Conservation (phyloP, 1,140 invertebrate genomes). For the Aphaenogaster ashmeadi region DNA sequence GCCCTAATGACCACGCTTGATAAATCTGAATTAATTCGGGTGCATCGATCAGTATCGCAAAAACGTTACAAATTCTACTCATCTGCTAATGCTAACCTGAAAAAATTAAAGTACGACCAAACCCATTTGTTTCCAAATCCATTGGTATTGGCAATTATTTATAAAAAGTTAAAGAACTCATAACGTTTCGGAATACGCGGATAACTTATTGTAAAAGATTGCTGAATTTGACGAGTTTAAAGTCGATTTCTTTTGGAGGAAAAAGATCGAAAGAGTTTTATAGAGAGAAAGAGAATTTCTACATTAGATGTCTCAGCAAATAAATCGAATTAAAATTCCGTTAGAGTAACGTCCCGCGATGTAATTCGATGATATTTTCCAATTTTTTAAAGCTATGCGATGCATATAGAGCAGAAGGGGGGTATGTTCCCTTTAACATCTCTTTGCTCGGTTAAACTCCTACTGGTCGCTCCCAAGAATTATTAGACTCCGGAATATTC, state of each 20-base stretch:
- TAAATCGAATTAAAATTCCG: constrained; percentile 38
- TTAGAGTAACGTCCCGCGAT: neutral
- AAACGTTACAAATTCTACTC: constrained; percentile 5
- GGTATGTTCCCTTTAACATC: constrained; percentile 29
- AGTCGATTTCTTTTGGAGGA: neutral
- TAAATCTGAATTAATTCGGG: constrained; percentile 42
- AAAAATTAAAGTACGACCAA: neutral
- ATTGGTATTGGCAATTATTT: constrained; percentile 14
- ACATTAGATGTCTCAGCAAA: neutral
- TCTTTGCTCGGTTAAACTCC: constrained; percentile 9
- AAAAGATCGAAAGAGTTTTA: neutral
- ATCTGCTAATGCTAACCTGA: constrained; percentile 5
- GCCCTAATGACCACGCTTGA: constrained; percentile 15
- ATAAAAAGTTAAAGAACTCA: neutral
- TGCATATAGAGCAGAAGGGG: neutral
- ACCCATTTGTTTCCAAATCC: neutral
- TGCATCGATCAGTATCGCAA: neutral
- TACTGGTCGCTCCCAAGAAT: constrained; percentile 15
- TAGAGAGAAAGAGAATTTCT: constrained; percentile 3
- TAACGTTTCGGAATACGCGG: neutral
- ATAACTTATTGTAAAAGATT: neutral
- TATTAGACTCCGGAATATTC: constrained; percentile 48
- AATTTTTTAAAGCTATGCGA: neutral
- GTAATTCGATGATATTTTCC: constrained; percentile 8
- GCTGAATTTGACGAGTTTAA: neutral